Conservation (phyloP, 64 coral and sea anemone genomes). For the Trachythela sp. region DNA sequence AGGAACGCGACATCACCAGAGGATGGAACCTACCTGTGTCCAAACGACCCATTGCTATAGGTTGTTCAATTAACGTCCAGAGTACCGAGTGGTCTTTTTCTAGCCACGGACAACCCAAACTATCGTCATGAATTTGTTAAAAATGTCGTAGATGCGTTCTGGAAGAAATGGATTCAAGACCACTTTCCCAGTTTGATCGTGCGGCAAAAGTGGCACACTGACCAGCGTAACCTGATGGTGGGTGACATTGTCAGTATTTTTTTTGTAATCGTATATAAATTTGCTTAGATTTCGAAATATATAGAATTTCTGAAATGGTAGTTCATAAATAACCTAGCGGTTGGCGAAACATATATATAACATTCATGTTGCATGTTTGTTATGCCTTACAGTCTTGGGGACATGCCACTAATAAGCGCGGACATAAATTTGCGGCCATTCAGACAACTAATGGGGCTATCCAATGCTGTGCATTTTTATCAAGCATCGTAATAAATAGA, state of each 20-base stretch:
- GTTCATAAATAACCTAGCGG: too few species aligned
- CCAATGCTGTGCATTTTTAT: too few species aligned
- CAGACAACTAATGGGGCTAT: too few species aligned
- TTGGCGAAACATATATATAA: too few species aligned
- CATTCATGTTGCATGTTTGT: too few species aligned
- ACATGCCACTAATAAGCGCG: too few species aligned
- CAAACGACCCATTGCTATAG: neutral
- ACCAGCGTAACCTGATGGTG: neutral
- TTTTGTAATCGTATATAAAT: too few species aligned
- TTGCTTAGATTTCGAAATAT: too few species aligned
- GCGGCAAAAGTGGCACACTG: neutral
- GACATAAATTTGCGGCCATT: too few species aligned
- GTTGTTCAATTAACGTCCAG: neutral
- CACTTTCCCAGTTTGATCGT: neutral
- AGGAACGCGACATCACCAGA: neutral
- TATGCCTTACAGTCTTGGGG: too few species aligned
- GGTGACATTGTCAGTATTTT: slow-evolving; percentile 4
- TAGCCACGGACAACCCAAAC: neutral
- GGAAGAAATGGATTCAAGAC: neutral
- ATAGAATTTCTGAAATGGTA: too few species aligned
- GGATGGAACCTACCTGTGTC: neutral
- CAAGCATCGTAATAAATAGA: too few species aligned
- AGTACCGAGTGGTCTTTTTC: neutral
- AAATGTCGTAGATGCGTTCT: neutral
- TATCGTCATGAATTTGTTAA: neutral